phyloP scores from a whole-genome alignment of 2,113 vertebrate genomes.

The Oncorhynchus gorbuscha region DNA sequence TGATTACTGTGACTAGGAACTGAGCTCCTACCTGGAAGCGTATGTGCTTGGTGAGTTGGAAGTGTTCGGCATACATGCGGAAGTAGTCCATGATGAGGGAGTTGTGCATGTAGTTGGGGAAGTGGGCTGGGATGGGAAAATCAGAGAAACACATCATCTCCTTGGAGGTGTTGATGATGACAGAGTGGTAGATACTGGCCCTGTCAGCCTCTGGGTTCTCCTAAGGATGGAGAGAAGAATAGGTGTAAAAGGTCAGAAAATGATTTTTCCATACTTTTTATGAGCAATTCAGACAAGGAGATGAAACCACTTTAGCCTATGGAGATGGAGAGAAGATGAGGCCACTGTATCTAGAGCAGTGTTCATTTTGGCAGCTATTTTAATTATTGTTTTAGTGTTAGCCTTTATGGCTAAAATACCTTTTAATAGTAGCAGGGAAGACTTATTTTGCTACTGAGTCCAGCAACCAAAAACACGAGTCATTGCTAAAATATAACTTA shows the following conservation, averaged over 20 bases:
- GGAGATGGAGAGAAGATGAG: not conserved
- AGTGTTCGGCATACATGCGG: constrained; percentile 80
- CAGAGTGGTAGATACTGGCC: constrained; percentile 88
- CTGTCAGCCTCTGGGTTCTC: constrained; percentile 79
- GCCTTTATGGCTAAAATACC: too few species aligned
- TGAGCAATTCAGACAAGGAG: not conserved
- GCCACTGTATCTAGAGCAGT: not conserved
- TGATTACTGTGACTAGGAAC: not conserved
- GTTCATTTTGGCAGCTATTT: too few species aligned
- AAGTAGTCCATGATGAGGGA: constrained; percentile 86
- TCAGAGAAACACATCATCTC: constrained; percentile 96
- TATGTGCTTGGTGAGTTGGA: constrained; percentile 76
- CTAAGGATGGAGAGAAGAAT: constrained; percentile 55
- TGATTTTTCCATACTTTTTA: not conserved
- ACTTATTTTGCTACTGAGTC: too few species aligned
- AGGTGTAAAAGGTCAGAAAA: not conserved
- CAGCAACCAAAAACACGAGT: too few species aligned
- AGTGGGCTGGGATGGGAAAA: constrained; percentile 83
- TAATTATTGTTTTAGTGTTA: too few species aligned
- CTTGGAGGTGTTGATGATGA: constrained; percentile 93
- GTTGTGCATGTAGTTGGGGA: constrained; percentile 92
- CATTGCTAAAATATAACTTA: too few species aligned
- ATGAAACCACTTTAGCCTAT: not conserved
- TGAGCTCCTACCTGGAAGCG: not conserved
- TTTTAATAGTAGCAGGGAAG: too few species aligned